Base-by-base conservation (phyloP, 2,888 invertebrate species). In the Agelastica alni region DNA sequence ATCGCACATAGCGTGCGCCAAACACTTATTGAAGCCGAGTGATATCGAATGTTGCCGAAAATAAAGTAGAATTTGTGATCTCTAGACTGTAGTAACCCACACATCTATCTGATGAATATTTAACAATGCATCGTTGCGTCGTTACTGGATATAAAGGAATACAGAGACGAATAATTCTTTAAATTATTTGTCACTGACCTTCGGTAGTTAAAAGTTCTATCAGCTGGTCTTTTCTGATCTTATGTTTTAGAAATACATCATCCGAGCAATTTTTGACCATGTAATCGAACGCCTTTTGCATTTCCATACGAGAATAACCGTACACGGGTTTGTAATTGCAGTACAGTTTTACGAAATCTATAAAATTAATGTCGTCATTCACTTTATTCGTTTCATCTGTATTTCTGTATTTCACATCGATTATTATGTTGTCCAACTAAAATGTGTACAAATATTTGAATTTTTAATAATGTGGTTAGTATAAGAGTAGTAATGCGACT, bases 241-340 rank as follows among this genome's bases (percentile, higher is more conserved):
- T 44, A 5, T 42, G 58, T 13, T 39, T 47, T 12, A 28, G 31
- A 5, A 52, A 42, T 18, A 63, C 56, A 9, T 62, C 62, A 3
- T 61, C 64, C 9, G 59, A 56, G 13, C 16, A n/a, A n/a, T 42
- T 10, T 5, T 37, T 9, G 31, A 45, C 20, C 7, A 78, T 61
- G 75, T 66, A 9, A 20, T 77, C 69, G 63, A 85, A 86, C 0
- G 82, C 79, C 32, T 74, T 68, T 49, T 75, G 72, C n/a, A 86
- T 63, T 26, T 77, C 72, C 18, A 69, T 70, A 52, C 74, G 70
- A 12, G 74, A 77, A 58, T 83, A 79, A 0, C 84, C 83, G 63
- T 81, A 79, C 0, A 80, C 82, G 0, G 86, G 86, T 58, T 84
- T 80, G 68, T 87, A 85, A 71, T 87, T 88, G 39, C 87, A 68